Evolutionary conservation across 2,113 vertebrate species (phyloP), one percentile per base, ranked within the genome.

Genomic region (Lynx canadensis): DNA sequence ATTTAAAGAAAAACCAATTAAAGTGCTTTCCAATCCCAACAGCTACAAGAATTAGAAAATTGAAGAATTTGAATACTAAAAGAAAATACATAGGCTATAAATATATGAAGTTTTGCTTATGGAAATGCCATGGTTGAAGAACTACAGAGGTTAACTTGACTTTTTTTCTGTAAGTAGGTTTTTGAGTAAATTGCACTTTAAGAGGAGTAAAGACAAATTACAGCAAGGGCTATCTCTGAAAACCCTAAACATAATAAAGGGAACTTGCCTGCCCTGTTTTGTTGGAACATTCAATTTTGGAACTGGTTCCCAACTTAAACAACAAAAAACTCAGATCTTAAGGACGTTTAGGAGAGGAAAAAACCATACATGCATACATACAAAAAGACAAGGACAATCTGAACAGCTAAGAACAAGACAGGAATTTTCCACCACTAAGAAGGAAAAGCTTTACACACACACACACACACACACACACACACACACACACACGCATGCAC

Each of bases 231-330:
- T 31, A 66, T 60, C 74, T 81, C 57, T 25, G 36, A 88, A 55
- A 80, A 87, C 55, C 19, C 45, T 23, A 65, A 33, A 4, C 2
- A 7, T 7, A 27, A 85, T 63, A 76, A 31, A 10, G 38, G 81
- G 60, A 93, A 76, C 50, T 50, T n/a, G 15, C 60, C 13, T 50
- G 52, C 18, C 45, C 79, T 85, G 65, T 65, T 85, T 65, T 66
- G 36, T 52, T 69, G 73, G 19, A 15, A 78, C 55, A 65, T 45
- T 88, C n/a, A 83, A 83, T 31, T 96, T 88, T 84, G 36, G 36
- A 95, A 97, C 41, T 80, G 68, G 60, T 69, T 95, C 31, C 41
- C 66, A 84, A 76, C 50, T 65, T 29, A 52, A 89, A 66, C 84
- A 60, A 93, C 69, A 93, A 36, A 31, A 66, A 79, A 33, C 29